Percentiles rank a stretch among this genome's conserved stretches.
Conservation (phyloP, 2,888 invertebrate genomes). For the Belgica antarctica region DNA sequence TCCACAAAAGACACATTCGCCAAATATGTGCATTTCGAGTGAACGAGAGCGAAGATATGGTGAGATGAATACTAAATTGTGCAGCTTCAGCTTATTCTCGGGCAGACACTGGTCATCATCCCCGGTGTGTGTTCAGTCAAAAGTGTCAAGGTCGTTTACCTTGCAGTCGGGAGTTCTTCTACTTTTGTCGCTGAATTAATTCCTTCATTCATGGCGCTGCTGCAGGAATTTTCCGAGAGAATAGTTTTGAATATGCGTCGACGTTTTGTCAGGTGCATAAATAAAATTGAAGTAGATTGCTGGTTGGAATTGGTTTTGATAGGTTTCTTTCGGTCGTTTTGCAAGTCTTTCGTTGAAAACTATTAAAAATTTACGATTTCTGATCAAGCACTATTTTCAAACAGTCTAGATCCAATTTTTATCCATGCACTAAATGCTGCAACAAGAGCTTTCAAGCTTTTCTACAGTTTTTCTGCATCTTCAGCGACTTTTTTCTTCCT, state of each 20-base stretch:
- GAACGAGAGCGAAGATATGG: neutral
- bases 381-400: too few relatives aligned
- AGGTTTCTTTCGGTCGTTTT: too few relatives aligned
- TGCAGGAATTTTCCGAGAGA: too few relatives aligned
- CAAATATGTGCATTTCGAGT: conserved; percentile 22
- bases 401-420: too few relatives aligned
- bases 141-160: conserved; percentile 24
- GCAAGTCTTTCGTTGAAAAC: too few relatives aligned
- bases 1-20: conserved; percentile 11
- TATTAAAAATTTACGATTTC: too few relatives aligned
- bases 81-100: neutral
- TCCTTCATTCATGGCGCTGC: neutral
- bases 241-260: too few relatives aligned
- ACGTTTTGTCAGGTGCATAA: too few relatives aligned
- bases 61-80: conserved; percentile 7
- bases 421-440: too few relatives aligned
- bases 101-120: neutral
- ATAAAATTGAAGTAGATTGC: too few relatives aligned
- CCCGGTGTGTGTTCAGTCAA: neutral
- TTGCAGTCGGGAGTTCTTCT: neutral
- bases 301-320: too few relatives aligned
- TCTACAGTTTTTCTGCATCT: neutral
- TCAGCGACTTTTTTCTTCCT: neutral
- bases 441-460: neutral
- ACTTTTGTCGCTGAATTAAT: neutral